Evolutionary conservation across 2,797 vertebrate genomes (phyloP), one percentile per base, ranked within the genome.

Genomic region (Serranus cabrilla): DNA sequence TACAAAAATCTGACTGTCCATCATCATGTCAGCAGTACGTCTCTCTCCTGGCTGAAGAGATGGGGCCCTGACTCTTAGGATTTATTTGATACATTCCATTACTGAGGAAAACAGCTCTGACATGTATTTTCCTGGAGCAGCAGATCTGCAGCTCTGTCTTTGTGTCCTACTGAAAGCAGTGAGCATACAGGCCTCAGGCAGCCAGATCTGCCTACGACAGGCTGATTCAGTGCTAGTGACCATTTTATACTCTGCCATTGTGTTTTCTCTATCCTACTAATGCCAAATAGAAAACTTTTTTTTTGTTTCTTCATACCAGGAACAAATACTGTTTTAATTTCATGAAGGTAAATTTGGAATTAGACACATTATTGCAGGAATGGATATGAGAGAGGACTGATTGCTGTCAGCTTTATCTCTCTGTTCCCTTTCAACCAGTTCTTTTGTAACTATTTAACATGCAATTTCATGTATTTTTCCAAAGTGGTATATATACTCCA

Each of bases 141-240:
- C 25, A 20, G 17, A 4, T 52, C 58, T 63, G 12, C 50, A 31
- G 18, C 39, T 39, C 39, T 23, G 20, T 27, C 20, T 61, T 40
- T 65, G 43, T 49, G 4, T 62, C 50, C 14, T 6, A 42, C 25
- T 65, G 27, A 71, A 46, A 46, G 43, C 27, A 40, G 21, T 23
- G 46, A 55, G 50, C 63, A 65, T 14, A 23, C 49, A 65, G 31
- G 18, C 31, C 57, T 50, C 12, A 31, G 42, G 39, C 43, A 67
- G 11, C 9, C 18, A 54, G 54, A 40, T 31, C 49, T 71, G 64
- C 58, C 54, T 37, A 63, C 11, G 9, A 67, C 27, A 37, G 49
- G 13, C 55, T 39, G 34, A 40, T 25, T 59, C 69, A 14, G 27
- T 60, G 60, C 40, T 51, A 66, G 46, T 5, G 27, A 37, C 37